Evolutionary conservation across 2,113 vertebrate genomes (phyloP).

Genomic region (Ia io): DNA sequence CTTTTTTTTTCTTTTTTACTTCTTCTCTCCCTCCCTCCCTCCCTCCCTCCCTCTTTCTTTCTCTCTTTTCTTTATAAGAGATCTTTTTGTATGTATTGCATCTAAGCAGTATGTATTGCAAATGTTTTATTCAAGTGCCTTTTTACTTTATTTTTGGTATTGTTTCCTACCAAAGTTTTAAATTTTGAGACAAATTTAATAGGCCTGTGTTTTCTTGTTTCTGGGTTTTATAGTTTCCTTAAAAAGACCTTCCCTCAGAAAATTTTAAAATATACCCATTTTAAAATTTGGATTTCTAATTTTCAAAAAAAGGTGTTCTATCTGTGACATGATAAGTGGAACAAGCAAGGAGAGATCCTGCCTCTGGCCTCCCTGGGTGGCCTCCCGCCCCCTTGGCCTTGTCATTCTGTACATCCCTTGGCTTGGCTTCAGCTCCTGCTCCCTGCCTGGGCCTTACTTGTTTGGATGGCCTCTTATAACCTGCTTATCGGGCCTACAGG

Average conservation of each 20-base stretch:
- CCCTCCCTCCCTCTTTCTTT: no score
- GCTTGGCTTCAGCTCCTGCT: not conserved
- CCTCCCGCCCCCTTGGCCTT: rapidly evolving
- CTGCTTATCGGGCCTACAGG: not conserved
- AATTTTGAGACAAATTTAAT: not conserved
- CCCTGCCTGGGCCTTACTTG: not conserved
- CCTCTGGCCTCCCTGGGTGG: not conserved
- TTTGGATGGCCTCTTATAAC: not conserved
- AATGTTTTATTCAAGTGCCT: not conserved
- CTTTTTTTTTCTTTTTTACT: not conserved
- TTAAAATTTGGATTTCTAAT: constrained; percentile 14
- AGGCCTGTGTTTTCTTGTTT: not conserved
- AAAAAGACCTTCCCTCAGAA: not conserved
- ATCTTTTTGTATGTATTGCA: not conserved
- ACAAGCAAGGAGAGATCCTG: not conserved
- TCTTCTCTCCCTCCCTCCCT: not conserved
- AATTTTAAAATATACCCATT: not conserved
- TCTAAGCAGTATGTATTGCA: not conserved
- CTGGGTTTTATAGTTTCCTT: not conserved
- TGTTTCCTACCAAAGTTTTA: not conserved
- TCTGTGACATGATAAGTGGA: not conserved
- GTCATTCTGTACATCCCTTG: not conserved
- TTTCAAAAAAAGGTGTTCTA: not conserved
- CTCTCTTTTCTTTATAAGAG: not conserved
- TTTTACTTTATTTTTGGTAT: not conserved